phyloP scores from a whole-genome alignment of 2,113 vertebrate species.

The Dipodomys stephensi region DNA sequence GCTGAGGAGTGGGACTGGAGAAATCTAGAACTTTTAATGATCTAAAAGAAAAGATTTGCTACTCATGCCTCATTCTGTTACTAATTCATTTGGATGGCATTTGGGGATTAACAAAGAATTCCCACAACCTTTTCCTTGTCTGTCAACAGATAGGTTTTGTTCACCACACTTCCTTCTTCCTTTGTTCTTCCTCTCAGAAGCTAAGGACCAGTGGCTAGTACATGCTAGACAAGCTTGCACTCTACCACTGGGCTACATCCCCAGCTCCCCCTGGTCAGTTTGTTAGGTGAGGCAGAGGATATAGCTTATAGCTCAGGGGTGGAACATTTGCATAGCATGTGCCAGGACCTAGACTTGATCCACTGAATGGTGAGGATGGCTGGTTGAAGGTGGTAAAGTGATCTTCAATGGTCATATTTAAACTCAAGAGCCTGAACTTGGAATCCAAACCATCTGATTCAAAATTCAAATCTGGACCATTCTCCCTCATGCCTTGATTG shows the following conservation, averaged over 20 bases:
- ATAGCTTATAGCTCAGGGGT: not conserved
- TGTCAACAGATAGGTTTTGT: not conserved
- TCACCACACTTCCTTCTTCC: too few species aligned
- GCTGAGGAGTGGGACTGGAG: not conserved
- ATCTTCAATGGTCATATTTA: not conserved
- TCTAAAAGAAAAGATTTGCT: not conserved
- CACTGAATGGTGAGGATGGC: not conserved
- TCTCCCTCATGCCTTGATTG: not conserved
- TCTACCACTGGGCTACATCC: too few species aligned
- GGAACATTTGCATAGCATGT: not conserved
- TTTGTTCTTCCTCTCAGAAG: too few species aligned
- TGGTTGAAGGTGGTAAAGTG: not conserved
- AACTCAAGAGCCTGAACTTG: not conserved
- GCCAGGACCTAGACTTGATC: not conserved
- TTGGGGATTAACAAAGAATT: not conserved
- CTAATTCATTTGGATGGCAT: not conserved
- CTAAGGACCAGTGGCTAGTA: too few species aligned
- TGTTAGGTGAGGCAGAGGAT: too few species aligned
- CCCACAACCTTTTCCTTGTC: not conserved
- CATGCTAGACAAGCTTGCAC: too few species aligned
- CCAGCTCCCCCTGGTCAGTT: too few species aligned
- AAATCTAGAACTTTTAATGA: not conserved
- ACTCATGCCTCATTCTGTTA: not conserved
- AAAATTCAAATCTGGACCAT: not conserved
- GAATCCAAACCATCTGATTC: not conserved